phyloP scores from a whole-genome alignment of 2,113 vertebrate species.

The Pongo abelii region DNA sequence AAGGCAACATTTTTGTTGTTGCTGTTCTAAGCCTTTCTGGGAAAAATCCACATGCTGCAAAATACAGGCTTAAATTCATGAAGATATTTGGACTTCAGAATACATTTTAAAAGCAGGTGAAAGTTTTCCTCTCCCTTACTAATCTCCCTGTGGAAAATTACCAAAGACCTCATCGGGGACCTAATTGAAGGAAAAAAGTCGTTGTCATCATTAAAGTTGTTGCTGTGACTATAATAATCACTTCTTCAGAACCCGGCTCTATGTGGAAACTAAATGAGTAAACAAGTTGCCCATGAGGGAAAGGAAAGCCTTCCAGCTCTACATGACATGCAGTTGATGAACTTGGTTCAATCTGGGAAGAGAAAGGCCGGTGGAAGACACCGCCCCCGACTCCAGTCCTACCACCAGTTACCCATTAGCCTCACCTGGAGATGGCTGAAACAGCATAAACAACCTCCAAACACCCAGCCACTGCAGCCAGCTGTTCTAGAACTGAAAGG shows the following conservation, averaged over 20 bases:
- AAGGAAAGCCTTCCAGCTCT: background rate
- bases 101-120: background rate
- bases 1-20: background rate
- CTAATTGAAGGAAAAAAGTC: background rate
- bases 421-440: background rate
- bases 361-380: rapidly evolving
- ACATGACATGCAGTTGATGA: rapidly evolving
- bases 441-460: background rate
- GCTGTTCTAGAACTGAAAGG: background rate
- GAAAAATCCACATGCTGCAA: background rate
- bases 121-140: background rate
- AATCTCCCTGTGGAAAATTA: background rate
- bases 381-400: rapidly evolving
- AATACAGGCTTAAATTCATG: background rate
- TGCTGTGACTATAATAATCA: background rate
- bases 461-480: rapidly evolving
- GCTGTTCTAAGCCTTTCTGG: background rate
- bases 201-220: background rate
- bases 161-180: background rate
- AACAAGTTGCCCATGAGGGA: background rate
- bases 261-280: background rate
- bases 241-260: background rate
- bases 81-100: rapidly evolving
- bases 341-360: background rate
- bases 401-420: rapidly evolving